Conservation (phyloP, 1,140 invertebrate genomes). For the Drosophila ambigua region DNA sequence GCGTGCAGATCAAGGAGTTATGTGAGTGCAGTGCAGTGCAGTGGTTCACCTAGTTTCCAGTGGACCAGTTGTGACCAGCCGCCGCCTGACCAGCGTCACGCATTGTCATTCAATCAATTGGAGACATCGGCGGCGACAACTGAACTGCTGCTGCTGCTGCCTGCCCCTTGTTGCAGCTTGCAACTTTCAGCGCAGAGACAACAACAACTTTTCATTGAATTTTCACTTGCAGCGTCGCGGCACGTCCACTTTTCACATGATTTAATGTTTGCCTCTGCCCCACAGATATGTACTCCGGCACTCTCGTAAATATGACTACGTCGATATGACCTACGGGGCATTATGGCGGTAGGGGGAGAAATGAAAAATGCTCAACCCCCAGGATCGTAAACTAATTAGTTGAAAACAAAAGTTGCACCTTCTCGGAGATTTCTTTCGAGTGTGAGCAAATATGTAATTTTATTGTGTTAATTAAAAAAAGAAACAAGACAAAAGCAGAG, state of each 20-base stretch:
- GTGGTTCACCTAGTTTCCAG: constrained; percentile 77
- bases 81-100: constrained; percentile 36
- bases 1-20: constrained; percentile 15
- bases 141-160: not conserved
- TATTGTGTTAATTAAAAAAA: constrained; percentile 80
- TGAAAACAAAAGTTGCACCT: constrained; percentile 61
- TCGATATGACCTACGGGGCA: constrained; percentile 2
- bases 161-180: not conserved
- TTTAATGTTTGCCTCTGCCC: constrained; percentile 57
- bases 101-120: constrained; percentile 78
- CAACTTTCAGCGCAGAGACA: constrained; percentile 47
- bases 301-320: constrained; percentile 34
- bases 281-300: constrained; percentile 8
- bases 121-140: constrained; percentile 46
- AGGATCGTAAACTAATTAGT: constrained; percentile 61
- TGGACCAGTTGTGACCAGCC: constrained; percentile 51
- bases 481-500: constrained; percentile 61
- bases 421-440: constrained; percentile 12
- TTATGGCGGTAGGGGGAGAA: constrained; percentile 3
- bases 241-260: constrained; percentile 67
- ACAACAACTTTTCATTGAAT: constrained; percentile 74
- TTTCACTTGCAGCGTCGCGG: constrained; percentile 57
- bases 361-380: constrained; percentile 49
- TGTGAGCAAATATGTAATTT: constrained; percentile 52
- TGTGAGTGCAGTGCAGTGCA: constrained; percentile 55